A percentile compares a stretch with the other conserved stretches of the same genome.
Evolutionary conservation across 2,797 vertebrate species (phyloP).

Genomic region (Urocyon cinereoargenteus): DNA sequence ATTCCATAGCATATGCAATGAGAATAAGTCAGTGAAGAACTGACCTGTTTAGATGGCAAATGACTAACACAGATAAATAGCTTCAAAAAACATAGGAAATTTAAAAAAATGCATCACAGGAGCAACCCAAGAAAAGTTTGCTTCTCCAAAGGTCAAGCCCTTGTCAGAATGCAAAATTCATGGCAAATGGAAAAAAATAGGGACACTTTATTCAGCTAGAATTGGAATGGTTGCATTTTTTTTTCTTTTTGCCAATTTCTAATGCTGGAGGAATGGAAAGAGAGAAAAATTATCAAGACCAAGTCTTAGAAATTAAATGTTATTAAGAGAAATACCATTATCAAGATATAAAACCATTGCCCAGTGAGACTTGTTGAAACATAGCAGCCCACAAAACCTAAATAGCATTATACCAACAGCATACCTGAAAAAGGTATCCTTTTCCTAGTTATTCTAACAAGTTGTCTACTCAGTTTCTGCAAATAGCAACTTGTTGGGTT

Average conservation of each 20-base stretch:
- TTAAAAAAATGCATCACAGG: constrained; percentile 48
- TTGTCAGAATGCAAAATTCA: constrained; percentile 77
- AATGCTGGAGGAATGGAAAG: background rate
- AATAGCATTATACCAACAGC: background rate
- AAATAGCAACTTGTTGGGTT: background rate
- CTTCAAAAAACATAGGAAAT: constrained; percentile 62
- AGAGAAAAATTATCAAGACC: background rate
- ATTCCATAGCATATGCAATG: constrained; percentile 64
- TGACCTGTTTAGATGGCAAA: constrained; percentile 77
- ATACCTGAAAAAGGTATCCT: background rate
- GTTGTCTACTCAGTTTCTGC: background rate
- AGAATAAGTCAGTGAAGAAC: constrained; percentile 74
- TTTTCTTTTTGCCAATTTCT: background rate
- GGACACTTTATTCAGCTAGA: constrained; percentile 59
- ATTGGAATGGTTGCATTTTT: background rate
- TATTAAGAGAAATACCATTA: background rate
- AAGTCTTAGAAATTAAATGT: background rate
- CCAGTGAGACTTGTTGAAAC: background rate
- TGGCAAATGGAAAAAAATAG: background rate
- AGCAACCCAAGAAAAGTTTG: constrained; percentile 69
- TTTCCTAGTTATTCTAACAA: background rate
- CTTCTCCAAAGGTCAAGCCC: constrained; percentile 48
- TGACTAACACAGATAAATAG: constrained; percentile 76
- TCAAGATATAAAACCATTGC: background rate
- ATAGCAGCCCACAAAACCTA: background rate